Conservation (phyloP, 2,113 vertebrate species). For the Pantherophis guttatus region DNA sequence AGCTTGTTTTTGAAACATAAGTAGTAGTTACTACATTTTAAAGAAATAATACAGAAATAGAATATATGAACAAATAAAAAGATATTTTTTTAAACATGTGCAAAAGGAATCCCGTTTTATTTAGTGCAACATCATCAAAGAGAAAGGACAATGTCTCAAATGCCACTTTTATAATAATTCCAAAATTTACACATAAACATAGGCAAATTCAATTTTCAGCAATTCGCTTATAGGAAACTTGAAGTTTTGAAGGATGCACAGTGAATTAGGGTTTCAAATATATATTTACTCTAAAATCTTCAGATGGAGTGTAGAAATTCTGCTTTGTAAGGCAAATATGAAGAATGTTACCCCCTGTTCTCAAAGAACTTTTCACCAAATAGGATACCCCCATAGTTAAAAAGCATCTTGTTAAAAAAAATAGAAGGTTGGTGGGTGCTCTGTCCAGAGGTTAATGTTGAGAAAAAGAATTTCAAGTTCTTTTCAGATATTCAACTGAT, state of each 20-base stretch:
- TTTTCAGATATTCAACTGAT: constrained; percentile 59
- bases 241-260: constrained; percentile 50
- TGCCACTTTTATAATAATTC: constrained; percentile 72
- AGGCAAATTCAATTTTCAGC: constrained; percentile 56
- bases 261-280: constrained; percentile 62
- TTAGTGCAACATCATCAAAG: constrained; percentile 9
- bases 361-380: constrained; percentile 55
- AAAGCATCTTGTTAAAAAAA: constrained; percentile 42
- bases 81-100: neutral
- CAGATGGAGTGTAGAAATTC: constrained; percentile 65
- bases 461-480: constrained; percentile 63
- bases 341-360: constrained; percentile 49
- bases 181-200: constrained; percentile 63
- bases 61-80: neutral
- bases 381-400: constrained; percentile 37
- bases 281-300: constrained; percentile 53
- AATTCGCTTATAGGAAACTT: constrained; percentile 57
- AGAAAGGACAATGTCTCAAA: constrained; percentile 65
- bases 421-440: constrained; percentile 57
- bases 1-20: neutral
- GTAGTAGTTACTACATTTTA: neutral
- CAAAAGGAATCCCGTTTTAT: constrained; percentile 11
- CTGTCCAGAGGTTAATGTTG: constrained; percentile 56
- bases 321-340: constrained; percentile 70
- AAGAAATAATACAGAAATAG: neutral